phyloP scores from a whole-genome alignment of 2,888 invertebrate genomes.

The Polia nebulosa region DNA sequence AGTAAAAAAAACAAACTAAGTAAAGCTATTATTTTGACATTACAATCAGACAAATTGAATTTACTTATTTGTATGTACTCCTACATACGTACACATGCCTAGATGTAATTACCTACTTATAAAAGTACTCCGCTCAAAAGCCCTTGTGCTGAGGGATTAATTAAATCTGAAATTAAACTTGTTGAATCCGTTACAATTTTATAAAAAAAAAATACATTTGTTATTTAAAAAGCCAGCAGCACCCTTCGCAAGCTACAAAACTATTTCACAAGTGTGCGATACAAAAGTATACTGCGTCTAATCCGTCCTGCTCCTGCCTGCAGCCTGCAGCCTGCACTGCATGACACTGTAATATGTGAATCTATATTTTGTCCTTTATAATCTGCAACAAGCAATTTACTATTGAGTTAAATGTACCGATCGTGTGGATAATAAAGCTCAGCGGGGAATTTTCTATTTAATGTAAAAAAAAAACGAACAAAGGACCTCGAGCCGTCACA shows the following conservation, averaged over 20 bases:
- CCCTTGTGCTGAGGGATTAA: neutral
- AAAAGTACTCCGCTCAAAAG: neutral
- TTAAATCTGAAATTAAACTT: neutral
- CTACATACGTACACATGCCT: neutral
- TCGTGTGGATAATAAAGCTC: slow-evolving; percentile 41
- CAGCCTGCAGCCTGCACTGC: no score
- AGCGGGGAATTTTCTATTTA: slow-evolving; percentile 55
- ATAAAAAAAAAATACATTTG: neutral
- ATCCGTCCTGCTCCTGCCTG: neutral
- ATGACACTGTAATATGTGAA: slow-evolving; percentile 36
- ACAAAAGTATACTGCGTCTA: neutral
- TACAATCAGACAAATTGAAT: neutral
- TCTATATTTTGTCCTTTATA: slow-evolving; percentile 43
- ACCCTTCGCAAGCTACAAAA: neutral
- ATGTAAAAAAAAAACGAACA: slow-evolving; percentile 59
- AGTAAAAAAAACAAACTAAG: no score
- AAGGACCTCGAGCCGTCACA: slow-evolving; percentile 50
- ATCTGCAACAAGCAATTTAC: slow-evolving; percentile 58
- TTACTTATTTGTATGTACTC: neutral
- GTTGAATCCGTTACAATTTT: neutral
- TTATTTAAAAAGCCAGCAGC: neutral
- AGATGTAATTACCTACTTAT: neutral
- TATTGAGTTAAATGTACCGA: slow-evolving; percentile 58
- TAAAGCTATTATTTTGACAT: no score
- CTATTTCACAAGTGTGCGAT: slow-evolving; percentile 2